Evolutionary conservation across 2,888 invertebrate species (phyloP).

Genomic region (Nezara viridula): DNA sequence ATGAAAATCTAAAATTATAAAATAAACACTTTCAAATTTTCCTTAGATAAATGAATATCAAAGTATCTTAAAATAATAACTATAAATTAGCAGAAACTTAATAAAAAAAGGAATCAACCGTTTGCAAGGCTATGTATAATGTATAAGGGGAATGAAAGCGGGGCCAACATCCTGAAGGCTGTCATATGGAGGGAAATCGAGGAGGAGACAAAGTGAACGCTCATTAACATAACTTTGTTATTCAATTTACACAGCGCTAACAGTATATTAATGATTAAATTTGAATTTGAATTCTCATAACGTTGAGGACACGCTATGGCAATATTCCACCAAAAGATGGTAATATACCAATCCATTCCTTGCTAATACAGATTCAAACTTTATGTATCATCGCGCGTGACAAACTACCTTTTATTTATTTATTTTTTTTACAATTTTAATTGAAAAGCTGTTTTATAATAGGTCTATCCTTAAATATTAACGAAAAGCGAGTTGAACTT

Average conservation of each 20-base stretch:
- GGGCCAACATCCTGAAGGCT: background rate
- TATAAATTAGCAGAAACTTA: no score
- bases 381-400: background rate
- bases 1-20: no score
- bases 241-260: slow-evolving; percentile 32
- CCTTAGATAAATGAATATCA: no score
- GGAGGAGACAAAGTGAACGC: slow-evolving; percentile 32
- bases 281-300: slow-evolving; percentile 43
- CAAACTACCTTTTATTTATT: no score
- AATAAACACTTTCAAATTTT: no score
- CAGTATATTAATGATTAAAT: slow-evolving; percentile 44
- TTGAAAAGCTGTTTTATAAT: no score
- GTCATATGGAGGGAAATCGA: slow-evolving; percentile 36
- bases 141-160: background rate
- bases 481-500: no score
- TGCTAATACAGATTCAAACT: background rate
- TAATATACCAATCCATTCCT: background rate
- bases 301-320: background rate
- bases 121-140: background rate
- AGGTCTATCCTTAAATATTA: no score
- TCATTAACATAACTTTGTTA: slow-evolving; percentile 39
- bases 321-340: background rate
- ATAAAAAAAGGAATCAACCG: no score
- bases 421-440: no score
- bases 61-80: no score